A percentile compares a stretch with the other conserved stretches of the same genome.
phyloP scores from a whole-genome alignment of 2,113 vertebrate genomes.

The Todiramphus chloris region DNA sequence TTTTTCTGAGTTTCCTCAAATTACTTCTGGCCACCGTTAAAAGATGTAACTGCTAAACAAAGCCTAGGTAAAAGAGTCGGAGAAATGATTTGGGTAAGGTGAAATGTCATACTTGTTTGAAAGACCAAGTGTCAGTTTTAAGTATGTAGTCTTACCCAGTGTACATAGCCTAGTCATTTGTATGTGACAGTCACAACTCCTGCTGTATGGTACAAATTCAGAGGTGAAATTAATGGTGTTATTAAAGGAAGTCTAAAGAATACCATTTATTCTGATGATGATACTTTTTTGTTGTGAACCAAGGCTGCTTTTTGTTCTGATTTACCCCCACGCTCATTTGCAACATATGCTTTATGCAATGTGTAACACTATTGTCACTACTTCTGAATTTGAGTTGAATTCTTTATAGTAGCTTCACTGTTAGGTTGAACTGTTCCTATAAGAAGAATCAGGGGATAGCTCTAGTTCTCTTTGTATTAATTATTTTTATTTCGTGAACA shows the following conservation, averaged over 20 bases:
- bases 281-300: neutral
- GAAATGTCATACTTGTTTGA: neutral
- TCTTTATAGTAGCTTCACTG: neutral
- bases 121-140: neutral
- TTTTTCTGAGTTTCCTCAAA: slow-evolving; percentile 1
- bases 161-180: neutral
- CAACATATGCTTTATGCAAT: neutral
- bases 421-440: neutral
- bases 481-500: slow-evolving; percentile 18
- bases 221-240: neutral
- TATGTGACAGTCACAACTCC: neutral
- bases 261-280: neutral
- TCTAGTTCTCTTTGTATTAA: neutral
- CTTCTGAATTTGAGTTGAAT: neutral
- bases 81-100: neutral
- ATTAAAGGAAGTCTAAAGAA: neutral
- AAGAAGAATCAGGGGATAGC: neutral
- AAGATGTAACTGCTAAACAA: neutral
- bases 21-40: slow-evolving; percentile 1
- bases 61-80: neutral
- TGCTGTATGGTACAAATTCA: neutral
- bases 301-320: neutral
- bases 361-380: neutral
- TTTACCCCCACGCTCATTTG: neutral
- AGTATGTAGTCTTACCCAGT: neutral